phyloP scores from a whole-genome alignment of 2,888 invertebrate genomes.

The Lasioglossum marginatum region DNA sequence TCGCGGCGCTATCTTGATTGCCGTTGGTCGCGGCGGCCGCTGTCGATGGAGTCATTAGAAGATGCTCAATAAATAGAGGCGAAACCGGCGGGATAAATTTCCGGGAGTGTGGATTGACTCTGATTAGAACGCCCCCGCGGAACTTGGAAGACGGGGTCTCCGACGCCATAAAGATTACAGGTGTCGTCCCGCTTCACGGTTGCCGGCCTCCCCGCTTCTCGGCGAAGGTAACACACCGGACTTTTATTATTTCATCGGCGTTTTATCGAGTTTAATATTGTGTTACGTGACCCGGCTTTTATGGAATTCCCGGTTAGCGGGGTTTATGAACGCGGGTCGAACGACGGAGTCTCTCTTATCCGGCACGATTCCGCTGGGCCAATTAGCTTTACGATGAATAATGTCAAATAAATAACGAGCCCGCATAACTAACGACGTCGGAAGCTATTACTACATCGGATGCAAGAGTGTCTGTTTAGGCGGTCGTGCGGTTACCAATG shows the following conservation, averaged over 20 bases:
- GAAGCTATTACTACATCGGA: constrained; percentile 46
- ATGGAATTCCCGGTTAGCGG: constrained; percentile 6
- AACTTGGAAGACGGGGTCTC: constrained; percentile 7
- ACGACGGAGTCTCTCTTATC: not conserved
- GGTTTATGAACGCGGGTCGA: not conserved
- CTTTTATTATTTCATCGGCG: constrained; percentile 32
- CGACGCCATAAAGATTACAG: constrained; percentile 42
- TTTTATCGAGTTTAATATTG: constrained; percentile 43
- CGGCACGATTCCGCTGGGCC: constrained; percentile 24
- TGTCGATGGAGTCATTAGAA: constrained; percentile 76
- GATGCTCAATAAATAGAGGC: constrained; percentile 72
- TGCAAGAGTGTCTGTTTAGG: constrained; percentile 22
- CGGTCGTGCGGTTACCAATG: constrained; percentile 25
- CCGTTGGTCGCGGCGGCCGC: constrained; percentile 63
- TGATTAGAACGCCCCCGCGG: constrained; percentile 12
- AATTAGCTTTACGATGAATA: constrained; percentile 54
- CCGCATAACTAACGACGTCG: constrained; percentile 25
- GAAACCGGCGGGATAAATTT: constrained; percentile 67
- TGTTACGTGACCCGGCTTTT: not conserved
- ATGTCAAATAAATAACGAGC: constrained; percentile 43
- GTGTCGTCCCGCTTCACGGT: constrained; percentile 9
- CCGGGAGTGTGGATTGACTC: constrained; percentile 4
- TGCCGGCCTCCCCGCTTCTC: not conserved
- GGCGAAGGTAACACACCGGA: not conserved
- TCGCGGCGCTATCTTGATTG: constrained; percentile 72